Conservation (phyloP, 2,113 vertebrate species). For the Nipponia nippon region DNA sequence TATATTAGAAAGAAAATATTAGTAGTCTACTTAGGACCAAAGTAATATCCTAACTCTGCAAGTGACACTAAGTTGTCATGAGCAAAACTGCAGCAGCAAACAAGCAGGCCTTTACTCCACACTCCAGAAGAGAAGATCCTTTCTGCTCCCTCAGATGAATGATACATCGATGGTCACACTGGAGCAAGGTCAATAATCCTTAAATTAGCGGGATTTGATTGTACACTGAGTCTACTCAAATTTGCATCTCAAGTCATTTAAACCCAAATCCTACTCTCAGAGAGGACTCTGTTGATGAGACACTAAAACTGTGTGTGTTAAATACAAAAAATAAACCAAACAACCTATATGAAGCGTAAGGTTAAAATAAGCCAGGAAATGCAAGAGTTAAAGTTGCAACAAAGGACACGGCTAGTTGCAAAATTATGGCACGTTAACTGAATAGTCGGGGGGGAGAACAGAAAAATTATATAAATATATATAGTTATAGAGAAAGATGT, state of each 20-base stretch:
- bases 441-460: rapidly evolving
- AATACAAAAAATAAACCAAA: not conserved
- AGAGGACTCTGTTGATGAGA: not conserved
- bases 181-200: not conserved
- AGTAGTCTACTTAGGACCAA: not conserved
- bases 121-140: slow-evolving; percentile 17
- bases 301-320: not conserved
- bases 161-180: not conserved
- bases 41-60: not conserved
- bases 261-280: not conserved
- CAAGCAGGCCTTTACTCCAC: not conserved
- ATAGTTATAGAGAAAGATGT: not conserved
- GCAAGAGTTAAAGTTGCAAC: not conserved
- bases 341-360: not conserved
- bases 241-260: not conserved
- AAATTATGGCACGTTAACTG: not conserved
- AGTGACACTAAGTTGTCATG: not conserved
- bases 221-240: not conserved
- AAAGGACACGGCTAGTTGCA: not conserved
- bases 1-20: not conserved
- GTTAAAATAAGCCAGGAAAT: not conserved
- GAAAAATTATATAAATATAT: not conserved
- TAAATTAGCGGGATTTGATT: not conserved
- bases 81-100: slow-evolving; percentile 20
- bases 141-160: not conserved